These are phyloP conservation scores for Buteo buteo DNA, from an alignment of 2,113 vertebrate species.

Conservation along the genomic window DNA sequence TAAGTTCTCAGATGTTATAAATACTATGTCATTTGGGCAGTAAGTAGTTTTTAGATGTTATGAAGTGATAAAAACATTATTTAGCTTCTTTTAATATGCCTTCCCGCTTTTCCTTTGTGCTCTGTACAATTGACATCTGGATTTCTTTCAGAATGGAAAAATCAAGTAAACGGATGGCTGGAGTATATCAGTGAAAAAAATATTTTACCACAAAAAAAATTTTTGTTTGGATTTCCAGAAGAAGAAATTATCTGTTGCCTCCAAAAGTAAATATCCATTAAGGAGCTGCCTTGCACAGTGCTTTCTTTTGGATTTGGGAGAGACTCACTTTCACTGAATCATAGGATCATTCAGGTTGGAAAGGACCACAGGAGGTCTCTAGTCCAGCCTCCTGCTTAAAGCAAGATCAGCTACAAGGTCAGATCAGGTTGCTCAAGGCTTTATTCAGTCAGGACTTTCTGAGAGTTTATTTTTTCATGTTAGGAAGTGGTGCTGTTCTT, in stretches of 20 bases:
- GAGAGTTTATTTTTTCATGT: neutral
- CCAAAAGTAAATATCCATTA: neutral
- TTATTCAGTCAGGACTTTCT: neutral
- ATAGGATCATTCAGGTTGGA: neutral
- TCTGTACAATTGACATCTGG: neutral
- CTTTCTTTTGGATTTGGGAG: neutral
- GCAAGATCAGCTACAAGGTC: neutral
- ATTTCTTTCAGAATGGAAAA: neutral
- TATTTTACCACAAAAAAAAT: neutral
- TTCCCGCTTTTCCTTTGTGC: neutral
- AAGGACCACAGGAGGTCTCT: neutral
- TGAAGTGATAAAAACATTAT: neutral
- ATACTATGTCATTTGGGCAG: neutral
- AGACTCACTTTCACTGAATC: neutral
- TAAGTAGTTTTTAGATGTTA: neutral
- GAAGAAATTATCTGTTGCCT: neutral
- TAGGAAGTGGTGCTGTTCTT: neutral
- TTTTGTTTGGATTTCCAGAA: neutral
- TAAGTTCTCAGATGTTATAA: neutral
- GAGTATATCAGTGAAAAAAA: neutral
- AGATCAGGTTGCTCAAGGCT: neutral
- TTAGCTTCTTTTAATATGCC: neutral
- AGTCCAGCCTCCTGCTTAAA: neutral
- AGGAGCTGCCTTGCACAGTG: neutral
- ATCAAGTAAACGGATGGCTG: neutral